A percentile compares a stretch with the other conserved stretches of the same genome.
These are phyloP conservation scores for Himalopsyche phryganea DNA, from an alignment of 1,140 invertebrate species.

Conservation along the genomic window DNA sequence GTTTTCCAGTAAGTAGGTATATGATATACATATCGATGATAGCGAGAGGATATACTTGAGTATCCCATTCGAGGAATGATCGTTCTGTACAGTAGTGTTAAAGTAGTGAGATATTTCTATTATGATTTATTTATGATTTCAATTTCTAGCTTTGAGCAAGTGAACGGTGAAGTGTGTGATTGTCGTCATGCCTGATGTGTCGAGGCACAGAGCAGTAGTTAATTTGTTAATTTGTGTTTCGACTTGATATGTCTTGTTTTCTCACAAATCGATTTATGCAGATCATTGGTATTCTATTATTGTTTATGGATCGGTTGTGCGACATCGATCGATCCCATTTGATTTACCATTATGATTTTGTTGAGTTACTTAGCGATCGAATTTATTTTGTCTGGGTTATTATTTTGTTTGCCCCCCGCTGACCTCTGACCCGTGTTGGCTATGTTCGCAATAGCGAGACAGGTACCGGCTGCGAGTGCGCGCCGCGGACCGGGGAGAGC, in stretches of 20 bases:
- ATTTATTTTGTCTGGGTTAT: conserved; percentile 34
- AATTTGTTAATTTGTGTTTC: conserved; percentile 13
- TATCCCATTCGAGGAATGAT: conserved; percentile 28
- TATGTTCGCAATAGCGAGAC: conserved; percentile 70
- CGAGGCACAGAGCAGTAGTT: conserved; percentile 31
- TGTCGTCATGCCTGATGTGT: conserved; percentile 27
- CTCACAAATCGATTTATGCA: conserved; percentile 29
- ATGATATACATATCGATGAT: conserved; percentile 36
- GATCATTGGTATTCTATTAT: conserved; percentile 31
- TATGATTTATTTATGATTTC: conserved; percentile 28
- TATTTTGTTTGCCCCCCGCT: conserved; percentile 46
- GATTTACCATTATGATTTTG: conserved; percentile 36
- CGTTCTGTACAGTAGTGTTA: conserved; percentile 31
- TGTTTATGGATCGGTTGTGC: conserved; percentile 28
- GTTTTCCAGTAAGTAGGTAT: conserved; percentile 76
- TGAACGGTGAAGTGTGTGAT: conserved; percentile 30
- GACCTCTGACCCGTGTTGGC: conserved; percentile 54
- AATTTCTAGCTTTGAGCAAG: conserved; percentile 25
- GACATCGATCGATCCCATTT: conserved; percentile 30
- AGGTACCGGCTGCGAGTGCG: conserved; percentile 90
- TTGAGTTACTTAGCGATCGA: conserved; percentile 35
- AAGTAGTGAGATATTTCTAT: conserved; percentile 23
- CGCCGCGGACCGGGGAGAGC: conserved; percentile 86
- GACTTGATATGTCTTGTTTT: conserved; percentile 32
- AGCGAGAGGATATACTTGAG: conserved; percentile 22